Evolutionary conservation across 2,797 vertebrate genomes (phyloP).

Genomic region (Vultur gryphus): DNA sequence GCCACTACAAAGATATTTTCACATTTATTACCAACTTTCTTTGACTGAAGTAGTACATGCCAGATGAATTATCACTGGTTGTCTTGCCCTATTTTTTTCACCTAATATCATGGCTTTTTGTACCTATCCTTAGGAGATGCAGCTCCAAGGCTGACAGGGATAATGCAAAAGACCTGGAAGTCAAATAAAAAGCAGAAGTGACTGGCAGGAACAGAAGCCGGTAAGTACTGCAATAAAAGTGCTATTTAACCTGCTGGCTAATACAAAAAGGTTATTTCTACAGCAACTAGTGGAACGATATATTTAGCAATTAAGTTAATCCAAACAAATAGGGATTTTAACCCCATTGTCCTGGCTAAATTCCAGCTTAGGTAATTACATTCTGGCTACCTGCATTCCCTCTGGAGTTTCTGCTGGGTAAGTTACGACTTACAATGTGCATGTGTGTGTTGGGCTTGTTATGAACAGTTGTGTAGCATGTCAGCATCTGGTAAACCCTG

Average conservation of each 20-base stretch:
- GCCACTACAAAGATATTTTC: not conserved
- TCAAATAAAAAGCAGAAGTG: not conserved
- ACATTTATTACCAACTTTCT: not conserved
- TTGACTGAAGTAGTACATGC: not conserved
- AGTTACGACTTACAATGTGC: not conserved
- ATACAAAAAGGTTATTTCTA: constrained; percentile 29
- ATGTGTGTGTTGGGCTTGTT: not conserved
- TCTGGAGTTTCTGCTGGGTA: not conserved
- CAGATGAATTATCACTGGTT: not conserved
- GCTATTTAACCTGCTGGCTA: constrained; percentile 46
- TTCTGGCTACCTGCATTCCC: constrained; percentile 14
- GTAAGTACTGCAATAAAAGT: not conserved
- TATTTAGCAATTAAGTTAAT: constrained; percentile 52
- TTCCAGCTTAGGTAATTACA: not conserved
- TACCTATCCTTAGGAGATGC: not conserved
- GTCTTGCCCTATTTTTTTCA: not conserved
- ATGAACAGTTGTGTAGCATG: not conserved
- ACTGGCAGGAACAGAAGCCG: not conserved
- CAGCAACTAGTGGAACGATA: not conserved
- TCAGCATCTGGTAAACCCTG: constrained; percentile 12
- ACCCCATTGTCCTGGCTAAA: constrained; percentile 1
- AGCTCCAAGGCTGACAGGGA: not conserved
- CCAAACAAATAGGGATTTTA: constrained; percentile 29
- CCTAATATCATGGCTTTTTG: not conserved
- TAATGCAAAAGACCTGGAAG: not conserved